These are phyloP conservation scores for Meriones unguiculatus DNA, from an alignment of 2,113 vertebrate species.

Conservation along the genomic window DNA sequence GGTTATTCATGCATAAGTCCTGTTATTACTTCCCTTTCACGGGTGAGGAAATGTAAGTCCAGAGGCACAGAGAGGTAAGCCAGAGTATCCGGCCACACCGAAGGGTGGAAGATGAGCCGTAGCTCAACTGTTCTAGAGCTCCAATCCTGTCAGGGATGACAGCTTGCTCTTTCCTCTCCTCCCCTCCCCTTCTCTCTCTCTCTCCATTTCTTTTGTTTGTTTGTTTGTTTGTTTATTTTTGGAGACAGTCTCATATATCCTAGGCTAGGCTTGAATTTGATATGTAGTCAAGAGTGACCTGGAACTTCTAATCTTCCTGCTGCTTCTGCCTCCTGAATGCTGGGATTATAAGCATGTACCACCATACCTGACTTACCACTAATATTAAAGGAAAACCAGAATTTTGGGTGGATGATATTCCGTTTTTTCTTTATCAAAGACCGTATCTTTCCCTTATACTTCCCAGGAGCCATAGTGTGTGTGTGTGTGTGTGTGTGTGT, in stretches of 20 bases:
- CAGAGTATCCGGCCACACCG: not conserved
- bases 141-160: not conserved
- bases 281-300: not conserved
- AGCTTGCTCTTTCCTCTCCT: fast-evolving
- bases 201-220: no score
- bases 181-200: not conserved
- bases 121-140: not conserved
- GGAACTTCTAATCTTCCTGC: not conserved
- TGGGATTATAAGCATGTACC: no score
- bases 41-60: not conserved
- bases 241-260: not conserved
- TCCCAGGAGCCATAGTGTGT: not conserved
- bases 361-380: not conserved
- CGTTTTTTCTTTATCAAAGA: not conserved
- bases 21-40: not conserved
- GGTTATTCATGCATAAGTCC: not conserved
- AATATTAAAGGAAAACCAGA: not conserved
- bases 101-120: not conserved
- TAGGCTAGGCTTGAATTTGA: not conserved
- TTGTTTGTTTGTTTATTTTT: no score
- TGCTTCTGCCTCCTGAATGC: not conserved
- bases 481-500: not conserved
- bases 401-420: not conserved
- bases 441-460: not conserved
- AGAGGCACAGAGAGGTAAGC: not conserved